Evolutionary conservation across 2,888 invertebrate species (phyloP), one percentile per base, ranked within the genome.

Genomic region (Meiosimyza decipiens): DNA sequence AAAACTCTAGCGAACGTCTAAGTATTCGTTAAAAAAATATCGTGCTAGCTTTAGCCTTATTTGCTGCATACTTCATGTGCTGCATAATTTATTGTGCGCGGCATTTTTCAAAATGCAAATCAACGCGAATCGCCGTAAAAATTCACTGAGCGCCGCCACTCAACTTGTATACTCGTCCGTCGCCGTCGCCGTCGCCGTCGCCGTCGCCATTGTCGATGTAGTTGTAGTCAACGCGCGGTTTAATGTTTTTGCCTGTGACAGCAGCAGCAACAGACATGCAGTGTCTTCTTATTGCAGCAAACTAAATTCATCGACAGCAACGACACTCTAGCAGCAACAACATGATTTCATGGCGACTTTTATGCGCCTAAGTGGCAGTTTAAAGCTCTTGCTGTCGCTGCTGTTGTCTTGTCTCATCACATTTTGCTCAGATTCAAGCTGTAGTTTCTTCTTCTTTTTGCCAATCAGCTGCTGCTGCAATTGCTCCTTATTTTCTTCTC

Each of bases 31-130:
- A 40, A 40, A 1, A 1, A 40, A 40, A 40, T 40, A 40, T 40
- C 40, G 9, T 40, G 9, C 40, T 40, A 9, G 6, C 40, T 40
- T 40, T 1, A 40, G 40, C 40, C 40, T 40, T 9, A 40, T 40
- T 40, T 40, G 40, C 40, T 40, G 40, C 40, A 40, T 40, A 40
- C 40, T 40, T 40, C 66, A 54, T 66, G 66, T 28, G 66, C 16
- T 16, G 49, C 67, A 57, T 67, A 55, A 67, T 67, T 67, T 59
- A 68, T 68, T 15, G 33, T 50, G 68, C 49, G 68, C 68, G 59
- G 68, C 51, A 13, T 57, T 50, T 67, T 68, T 59, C 68, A 50
- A 68, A 68, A 68, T 59, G 68, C 68, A 68, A 68, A 68, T 68
- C 68, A 68, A 59, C 68, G 59, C 50, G 50, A 68, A 68, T 22